Evolutionary conservation across 2,113 vertebrate species (phyloP).

Genomic region (Pomatostomus ruficeps): DNA sequence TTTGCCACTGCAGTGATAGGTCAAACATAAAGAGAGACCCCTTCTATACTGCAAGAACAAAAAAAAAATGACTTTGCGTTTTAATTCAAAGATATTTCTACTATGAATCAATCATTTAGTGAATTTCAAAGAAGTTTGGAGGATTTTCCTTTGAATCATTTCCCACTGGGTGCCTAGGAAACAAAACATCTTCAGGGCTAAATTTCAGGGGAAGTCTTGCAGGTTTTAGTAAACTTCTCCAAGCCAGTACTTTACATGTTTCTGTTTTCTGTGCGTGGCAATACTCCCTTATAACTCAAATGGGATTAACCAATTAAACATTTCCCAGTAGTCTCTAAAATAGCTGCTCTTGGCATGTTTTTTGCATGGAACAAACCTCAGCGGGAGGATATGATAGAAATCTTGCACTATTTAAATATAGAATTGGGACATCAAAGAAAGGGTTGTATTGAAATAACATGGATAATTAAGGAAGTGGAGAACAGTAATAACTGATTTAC

Average conservation of each 20-base stretch:
- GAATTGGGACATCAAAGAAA: slow-evolving; percentile 98
- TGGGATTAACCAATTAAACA: slow-evolving; percentile 89
- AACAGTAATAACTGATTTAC: slow-evolving; percentile 97
- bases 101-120: slow-evolving; percentile 72
- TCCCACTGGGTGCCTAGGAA: slow-evolving; percentile 61
- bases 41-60: not conserved
- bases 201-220: slow-evolving; percentile 71
- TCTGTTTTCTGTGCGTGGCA: slow-evolving; percentile 77
- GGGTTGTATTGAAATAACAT: slow-evolving; percentile 97
- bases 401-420: slow-evolving; percentile 98
- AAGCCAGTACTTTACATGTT: slow-evolving; percentile 69
- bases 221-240: slow-evolving; percentile 78
- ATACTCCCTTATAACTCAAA: slow-evolving; percentile 83
- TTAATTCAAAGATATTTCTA: slow-evolving; percentile 69
- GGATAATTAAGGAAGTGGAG: slow-evolving; percentile 99
- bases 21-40: not conserved
- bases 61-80: not conserved
- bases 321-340: slow-evolving; percentile 89
- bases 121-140: slow-evolving; percentile 68
- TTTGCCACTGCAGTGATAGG: not conserved
- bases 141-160: slow-evolving; percentile 71
- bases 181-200: slow-evolving; percentile 71
- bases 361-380: slow-evolving; percentile 94
- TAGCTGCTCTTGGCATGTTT: slow-evolving; percentile 94
- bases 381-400: slow-evolving; percentile 89